Percentiles rank a stretch among this genome's conserved stretches.
These are phyloP conservation scores for Craterocephalus amniculus DNA, from an alignment of 2,797 vertebrate genomes.

Conservation along the genomic window DNA sequence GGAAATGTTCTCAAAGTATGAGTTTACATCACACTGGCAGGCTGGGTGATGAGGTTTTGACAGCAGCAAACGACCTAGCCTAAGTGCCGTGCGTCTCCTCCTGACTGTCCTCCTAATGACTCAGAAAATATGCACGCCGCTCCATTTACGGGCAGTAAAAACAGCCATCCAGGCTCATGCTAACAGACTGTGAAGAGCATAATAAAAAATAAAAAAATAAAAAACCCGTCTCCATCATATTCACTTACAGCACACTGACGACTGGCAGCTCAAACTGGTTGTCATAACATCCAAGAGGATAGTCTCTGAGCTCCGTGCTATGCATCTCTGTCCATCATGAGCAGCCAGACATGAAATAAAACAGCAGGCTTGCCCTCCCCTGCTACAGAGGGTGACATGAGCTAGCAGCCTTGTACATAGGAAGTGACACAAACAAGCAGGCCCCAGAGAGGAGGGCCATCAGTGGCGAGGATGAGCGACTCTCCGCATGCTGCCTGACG, in stretches of 20 bases:
- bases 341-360: conserved; percentile 78
- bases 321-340: conserved; percentile 56
- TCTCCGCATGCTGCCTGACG: conserved; percentile 88
- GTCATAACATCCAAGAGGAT: conserved; percentile 72
- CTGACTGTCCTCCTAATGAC: conserved; percentile 78
- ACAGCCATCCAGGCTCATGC: conserved; percentile 70
- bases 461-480: conserved; percentile 88
- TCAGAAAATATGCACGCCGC: conserved; percentile 75
- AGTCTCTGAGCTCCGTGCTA: conserved; percentile 44
- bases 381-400: conserved; percentile 74
- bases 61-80: conserved; percentile 64
- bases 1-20: conserved; percentile 67
- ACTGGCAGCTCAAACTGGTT: conserved; percentile 61
- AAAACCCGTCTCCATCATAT: conserved; percentile 68
- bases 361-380: conserved; percentile 72
- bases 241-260: conserved; percentile 66
- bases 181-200: conserved; percentile 77
- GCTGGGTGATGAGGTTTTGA: conserved; percentile 71
- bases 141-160: conserved; percentile 83
- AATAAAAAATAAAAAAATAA: conserved; percentile 59
- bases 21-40: conserved; percentile 71
- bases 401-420: conserved; percentile 85
- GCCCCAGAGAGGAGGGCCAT: conserved; percentile 87
- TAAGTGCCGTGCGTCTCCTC: conserved; percentile 67
- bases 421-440: conserved; percentile 90